phyloP scores from a whole-genome alignment of 1,140 invertebrate species.

The Bombus terrestris region DNA sequence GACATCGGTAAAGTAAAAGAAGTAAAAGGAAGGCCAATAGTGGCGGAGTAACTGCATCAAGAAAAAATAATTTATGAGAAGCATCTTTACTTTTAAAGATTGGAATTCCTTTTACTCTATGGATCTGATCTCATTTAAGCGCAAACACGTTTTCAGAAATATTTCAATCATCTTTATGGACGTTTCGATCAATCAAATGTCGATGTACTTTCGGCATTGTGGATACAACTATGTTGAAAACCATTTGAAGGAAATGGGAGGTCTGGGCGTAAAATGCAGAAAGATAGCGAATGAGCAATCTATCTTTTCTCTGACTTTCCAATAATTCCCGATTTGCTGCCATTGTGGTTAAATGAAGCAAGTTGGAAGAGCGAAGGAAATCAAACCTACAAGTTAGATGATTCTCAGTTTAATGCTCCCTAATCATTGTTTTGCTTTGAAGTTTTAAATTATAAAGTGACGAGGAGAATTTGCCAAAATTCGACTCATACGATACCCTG shows the following conservation, averaged over 20 bases:
- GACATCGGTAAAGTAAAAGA: no score
- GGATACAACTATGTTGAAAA: not conserved
- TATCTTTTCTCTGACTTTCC: constrained; percentile 32
- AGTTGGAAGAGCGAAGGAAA: not conserved
- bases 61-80: not conserved
- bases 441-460: constrained; percentile 15
- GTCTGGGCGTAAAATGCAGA: not conserved
- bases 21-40: no score
- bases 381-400: constrained; percentile 30
- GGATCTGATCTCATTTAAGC: no score
- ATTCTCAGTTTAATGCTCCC: constrained; percentile 17
- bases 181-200: not conserved
- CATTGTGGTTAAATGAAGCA: constrained; percentile 21
- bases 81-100: not conserved
- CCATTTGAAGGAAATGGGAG: not conserved
- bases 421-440: constrained; percentile 25
- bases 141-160: not conserved
- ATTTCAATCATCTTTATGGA: not conserved
- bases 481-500: not conserved
- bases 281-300: constrained; percentile 4
- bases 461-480: not conserved
- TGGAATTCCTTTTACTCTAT: not conserved
- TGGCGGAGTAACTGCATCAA: no score
- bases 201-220: not conserved
- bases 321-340: constrained; percentile 16